Evolutionary conservation across 2,113 vertebrate species (phyloP).

Genomic region (Gallinago paraguaiae): DNA sequence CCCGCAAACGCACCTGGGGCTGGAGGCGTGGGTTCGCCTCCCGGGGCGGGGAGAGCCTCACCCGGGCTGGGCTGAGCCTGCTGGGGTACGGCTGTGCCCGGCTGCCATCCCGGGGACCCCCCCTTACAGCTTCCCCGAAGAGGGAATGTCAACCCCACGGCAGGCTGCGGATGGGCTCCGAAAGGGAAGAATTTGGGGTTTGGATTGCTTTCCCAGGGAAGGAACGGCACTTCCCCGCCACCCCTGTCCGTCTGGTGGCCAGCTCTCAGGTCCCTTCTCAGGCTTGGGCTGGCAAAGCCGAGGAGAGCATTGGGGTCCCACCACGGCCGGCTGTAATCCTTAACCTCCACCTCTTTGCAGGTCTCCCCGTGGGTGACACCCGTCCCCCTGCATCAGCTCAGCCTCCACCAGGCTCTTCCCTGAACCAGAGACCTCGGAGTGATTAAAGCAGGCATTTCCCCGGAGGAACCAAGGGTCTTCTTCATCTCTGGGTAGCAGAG

Average conservation of each 20-base stretch:
- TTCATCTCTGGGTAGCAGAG: not conserved
- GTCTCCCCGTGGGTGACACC: not conserved
- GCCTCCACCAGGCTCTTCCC: not conserved
- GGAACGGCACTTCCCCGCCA: accelerated
- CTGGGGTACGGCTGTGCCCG: not conserved
- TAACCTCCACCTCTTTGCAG: no score
- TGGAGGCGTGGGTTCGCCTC: not conserved
- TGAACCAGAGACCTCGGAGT: not conserved
- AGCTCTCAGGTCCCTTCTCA: not conserved
- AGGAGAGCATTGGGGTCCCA: not conserved
- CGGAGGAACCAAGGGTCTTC: not conserved
- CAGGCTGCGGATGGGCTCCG: not conserved
- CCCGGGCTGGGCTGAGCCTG: not conserved
- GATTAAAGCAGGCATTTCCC: not conserved
- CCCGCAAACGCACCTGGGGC: not conserved
- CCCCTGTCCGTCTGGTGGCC: accelerated
- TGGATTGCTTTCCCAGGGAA: not conserved
- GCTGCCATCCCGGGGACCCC: accelerated
- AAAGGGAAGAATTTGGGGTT: accelerated
- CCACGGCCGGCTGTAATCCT: no score
- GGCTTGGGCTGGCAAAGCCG: not conserved
- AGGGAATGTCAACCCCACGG: accelerated
- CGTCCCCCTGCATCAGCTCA: not conserved
- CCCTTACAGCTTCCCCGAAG: accelerated
- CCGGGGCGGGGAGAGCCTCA: slow-evolving; percentile 17